phyloP scores from a whole-genome alignment of 2,113 vertebrate genomes.

The Trogon melanurus region DNA sequence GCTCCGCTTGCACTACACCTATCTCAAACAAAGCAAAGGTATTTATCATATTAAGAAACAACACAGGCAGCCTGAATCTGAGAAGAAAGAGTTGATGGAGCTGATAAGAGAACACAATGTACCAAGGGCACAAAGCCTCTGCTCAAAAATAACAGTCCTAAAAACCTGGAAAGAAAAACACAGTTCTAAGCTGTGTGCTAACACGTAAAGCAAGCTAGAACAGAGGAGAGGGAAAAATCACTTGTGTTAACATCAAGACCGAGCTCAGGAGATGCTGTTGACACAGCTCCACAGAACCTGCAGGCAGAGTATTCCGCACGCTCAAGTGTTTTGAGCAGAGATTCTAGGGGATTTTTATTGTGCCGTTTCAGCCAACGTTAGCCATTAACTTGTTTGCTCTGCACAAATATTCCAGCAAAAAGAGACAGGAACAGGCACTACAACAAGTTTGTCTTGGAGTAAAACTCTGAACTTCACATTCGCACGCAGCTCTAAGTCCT shows the following conservation, averaged over 20 bases:
- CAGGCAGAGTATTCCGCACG: background rate
- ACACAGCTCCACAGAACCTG: background rate
- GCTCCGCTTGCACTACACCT: background rate
- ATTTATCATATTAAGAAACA: background rate
- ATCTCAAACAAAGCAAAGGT: constrained; percentile 7
- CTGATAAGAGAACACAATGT: background rate
- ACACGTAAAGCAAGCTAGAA: background rate
- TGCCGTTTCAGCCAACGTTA: background rate
- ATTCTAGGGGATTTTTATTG: background rate
- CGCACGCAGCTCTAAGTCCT: background rate
- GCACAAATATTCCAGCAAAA: constrained; percentile 4
- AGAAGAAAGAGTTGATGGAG: background rate
- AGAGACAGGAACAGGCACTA: background rate
- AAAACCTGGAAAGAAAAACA: background rate
- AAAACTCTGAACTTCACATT: background rate
- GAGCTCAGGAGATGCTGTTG: background rate
- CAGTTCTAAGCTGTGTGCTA: background rate
- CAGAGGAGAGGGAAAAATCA: background rate
- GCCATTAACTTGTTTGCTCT: constrained; percentile 3
- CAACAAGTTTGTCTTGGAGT: constrained; percentile 3
- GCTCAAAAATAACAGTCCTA: background rate
- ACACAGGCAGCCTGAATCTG: background rate
- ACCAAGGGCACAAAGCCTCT: background rate
- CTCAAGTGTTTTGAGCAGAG: background rate
- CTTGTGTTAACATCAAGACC: background rate